Percentiles rank a stretch among this genome's conserved stretches.
phyloP scores from a whole-genome alignment of 2,888 invertebrate species.

The Eupithecia vulgata region DNA sequence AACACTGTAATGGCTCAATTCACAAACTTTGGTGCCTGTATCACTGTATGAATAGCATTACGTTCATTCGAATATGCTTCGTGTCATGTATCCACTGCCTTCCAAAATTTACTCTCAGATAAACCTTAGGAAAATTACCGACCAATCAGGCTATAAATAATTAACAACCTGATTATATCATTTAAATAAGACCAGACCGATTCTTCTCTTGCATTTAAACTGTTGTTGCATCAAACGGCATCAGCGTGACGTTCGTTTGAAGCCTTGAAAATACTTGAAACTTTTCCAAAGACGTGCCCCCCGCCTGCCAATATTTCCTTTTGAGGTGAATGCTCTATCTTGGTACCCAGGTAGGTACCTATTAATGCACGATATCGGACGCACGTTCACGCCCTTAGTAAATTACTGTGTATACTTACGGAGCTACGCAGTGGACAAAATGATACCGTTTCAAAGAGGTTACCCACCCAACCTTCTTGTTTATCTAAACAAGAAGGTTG shows the following conservation, averaged over 20 bases:
- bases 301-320: background rate
- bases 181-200: background rate
- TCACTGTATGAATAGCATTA: too few species aligned
- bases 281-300: background rate
- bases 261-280: background rate
- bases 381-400: background rate
- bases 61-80: background rate
- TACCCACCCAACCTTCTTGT: background rate
- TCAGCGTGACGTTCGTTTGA: background rate
- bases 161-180: background rate
- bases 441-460: background rate
- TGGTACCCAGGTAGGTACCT: background rate
- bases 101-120: background rate
- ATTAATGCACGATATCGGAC: background rate
- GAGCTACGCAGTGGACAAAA: background rate
- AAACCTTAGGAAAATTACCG: background rate
- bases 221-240: background rate
- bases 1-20: too few species aligned
- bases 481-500: too few species aligned
- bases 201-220: background rate
- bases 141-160: background rate
- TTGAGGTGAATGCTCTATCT: background rate
- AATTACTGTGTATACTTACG: background rate
- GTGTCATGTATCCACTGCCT: background rate
- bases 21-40: too few species aligned